These are phyloP conservation scores for Nymphalis io DNA, from an alignment of 1,140 invertebrate species.

Conservation along the genomic window DNA sequence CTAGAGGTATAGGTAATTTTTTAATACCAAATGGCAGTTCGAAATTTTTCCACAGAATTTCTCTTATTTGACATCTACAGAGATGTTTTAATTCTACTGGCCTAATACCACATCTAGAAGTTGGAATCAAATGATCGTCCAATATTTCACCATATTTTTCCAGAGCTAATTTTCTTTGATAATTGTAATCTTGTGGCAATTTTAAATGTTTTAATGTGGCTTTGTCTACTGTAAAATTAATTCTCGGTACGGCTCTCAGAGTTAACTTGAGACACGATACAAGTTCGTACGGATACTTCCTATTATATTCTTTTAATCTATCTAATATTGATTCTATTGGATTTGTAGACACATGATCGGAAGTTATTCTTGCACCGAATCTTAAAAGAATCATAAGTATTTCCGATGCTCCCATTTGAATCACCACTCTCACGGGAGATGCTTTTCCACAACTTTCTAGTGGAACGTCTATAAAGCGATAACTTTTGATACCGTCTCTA, in stretches of 20 bases:
- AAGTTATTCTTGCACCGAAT: slow-evolving; percentile 83
- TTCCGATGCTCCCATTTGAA: slow-evolving; percentile 87
- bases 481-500: slow-evolving; percentile 65
- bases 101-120: slow-evolving; percentile 81
- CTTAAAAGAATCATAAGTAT: slow-evolving; percentile 86
- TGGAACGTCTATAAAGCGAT: slow-evolving; percentile 88
- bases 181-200: slow-evolving; percentile 71
- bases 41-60: slow-evolving; percentile 84
- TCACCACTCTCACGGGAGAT: slow-evolving; percentile 84
- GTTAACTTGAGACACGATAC: slow-evolving; percentile 85
- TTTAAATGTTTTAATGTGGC: slow-evolving; percentile 56
- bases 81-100: slow-evolving; percentile 85
- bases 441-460: slow-evolving; percentile 88
- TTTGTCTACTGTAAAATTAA: slow-evolving; percentile 68
- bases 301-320: slow-evolving; percentile 83
- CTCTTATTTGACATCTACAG: slow-evolving; percentile 84
- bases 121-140: slow-evolving; percentile 83
- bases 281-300: slow-evolving; percentile 84
- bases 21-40: slow-evolving; percentile 87
- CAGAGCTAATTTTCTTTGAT: slow-evolving; percentile 80
- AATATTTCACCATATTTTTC: slow-evolving; percentile 84
- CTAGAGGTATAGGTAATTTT: slow-evolving; percentile 83
- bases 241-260: slow-evolving; percentile 82
- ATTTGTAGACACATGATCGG: slow-evolving; percentile 76
- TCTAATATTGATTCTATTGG: slow-evolving; percentile 83